phyloP scores from a whole-genome alignment of 2,113 vertebrate species.

The Numida meleagris region DNA sequence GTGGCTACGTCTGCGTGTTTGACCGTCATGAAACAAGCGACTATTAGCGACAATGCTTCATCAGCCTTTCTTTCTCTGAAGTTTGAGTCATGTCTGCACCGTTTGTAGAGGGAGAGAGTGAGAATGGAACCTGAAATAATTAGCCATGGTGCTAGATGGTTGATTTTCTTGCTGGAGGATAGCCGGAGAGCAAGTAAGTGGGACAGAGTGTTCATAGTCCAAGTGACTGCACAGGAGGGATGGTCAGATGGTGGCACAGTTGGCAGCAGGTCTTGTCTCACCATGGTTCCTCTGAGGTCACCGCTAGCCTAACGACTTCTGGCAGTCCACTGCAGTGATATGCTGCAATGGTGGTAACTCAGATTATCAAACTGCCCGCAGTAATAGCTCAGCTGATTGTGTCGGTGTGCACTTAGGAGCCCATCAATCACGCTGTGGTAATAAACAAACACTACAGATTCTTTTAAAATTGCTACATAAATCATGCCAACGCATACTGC shows the following conservation, averaged over 20 bases:
- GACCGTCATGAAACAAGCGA: background rate
- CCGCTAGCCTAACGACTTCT: background rate
- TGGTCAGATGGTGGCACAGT: background rate
- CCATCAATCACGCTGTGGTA: slow-evolving; percentile 49
- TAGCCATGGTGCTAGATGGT: background rate
- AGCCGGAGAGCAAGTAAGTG: background rate
- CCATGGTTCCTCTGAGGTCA: background rate
- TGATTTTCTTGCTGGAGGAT: background rate
- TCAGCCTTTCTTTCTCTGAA: background rate
- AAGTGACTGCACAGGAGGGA: background rate
- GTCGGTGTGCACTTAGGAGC: background rate
- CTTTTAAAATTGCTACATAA: slow-evolving; percentile 51
- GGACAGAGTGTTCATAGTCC: background rate
- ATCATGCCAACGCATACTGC: slow-evolving; percentile 33
- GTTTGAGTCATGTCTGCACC: background rate
- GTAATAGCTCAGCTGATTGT: slow-evolving; percentile 43
- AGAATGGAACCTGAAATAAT: background rate
- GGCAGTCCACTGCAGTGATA: background rate
- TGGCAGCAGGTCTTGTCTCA: accelerated
- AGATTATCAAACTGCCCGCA: slow-evolving; percentile 20
- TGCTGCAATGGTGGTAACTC: background rate
- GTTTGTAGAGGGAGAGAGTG: background rate
- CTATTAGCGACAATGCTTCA: background rate
- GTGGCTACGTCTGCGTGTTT: accelerated
- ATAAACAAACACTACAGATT: slow-evolving; percentile 58